A percentile compares a stretch with the other conserved stretches of the same genome.
Conservation (phyloP, 2,797 vertebrate genomes). For the Gymnodraco acuticeps region DNA sequence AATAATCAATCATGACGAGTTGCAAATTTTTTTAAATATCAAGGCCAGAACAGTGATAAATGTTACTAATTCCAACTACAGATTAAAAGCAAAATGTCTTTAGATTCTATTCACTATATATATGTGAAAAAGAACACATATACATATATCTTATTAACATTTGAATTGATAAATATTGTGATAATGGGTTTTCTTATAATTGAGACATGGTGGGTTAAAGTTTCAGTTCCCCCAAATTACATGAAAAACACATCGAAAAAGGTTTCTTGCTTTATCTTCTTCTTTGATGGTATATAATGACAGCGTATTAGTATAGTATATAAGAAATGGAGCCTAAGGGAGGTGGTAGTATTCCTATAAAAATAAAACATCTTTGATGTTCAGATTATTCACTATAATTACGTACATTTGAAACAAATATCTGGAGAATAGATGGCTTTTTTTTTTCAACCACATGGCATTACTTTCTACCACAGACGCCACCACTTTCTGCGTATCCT, state of each 20-base stretch:
- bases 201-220: neutral
- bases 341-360: too few relatives aligned
- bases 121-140: neutral
- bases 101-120: neutral
- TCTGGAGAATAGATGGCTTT: too few relatives aligned
- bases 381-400: too few relatives aligned
- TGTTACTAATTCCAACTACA: neutral
- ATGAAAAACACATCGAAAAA: neutral
- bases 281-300: too few relatives aligned
- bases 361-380: too few relatives aligned
- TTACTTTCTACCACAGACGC: too few relatives aligned
- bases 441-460: too few relatives aligned
- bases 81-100: neutral
- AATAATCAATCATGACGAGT: conserved; percentile 13
- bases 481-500: too few relatives aligned
- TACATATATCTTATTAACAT: neutral
- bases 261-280: too few relatives aligned
- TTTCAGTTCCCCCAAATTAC: conserved; percentile 21
- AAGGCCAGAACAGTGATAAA: neutral
- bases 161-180: neutral
- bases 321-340: too few relatives aligned
- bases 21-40: conserved; percentile 3
- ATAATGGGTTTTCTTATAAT: neutral
- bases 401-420: too few relatives aligned
- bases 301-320: too few relatives aligned